Evolutionary conservation across 2,888 invertebrate genomes (phyloP), one percentile per base, ranked within the genome.

Genomic region (Emmelina monodactyla): DNA sequence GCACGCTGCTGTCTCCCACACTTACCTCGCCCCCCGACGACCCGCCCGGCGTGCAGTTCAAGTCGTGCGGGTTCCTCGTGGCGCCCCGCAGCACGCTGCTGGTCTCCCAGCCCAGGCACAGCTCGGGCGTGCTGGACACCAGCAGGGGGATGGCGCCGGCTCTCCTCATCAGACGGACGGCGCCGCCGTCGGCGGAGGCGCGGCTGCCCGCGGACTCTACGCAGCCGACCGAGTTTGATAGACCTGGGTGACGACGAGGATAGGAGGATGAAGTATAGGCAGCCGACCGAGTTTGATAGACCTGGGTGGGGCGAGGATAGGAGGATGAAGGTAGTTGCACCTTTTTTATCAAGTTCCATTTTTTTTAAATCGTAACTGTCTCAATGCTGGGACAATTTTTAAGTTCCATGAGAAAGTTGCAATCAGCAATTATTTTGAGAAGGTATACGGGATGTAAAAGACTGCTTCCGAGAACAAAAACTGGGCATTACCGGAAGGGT

Each of bases 41-140:
- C 2, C 96, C 96, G 0, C 94, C 96, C 0, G 88, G 78, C 0
- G 86, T 91, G 47, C 87, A 81, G 0, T 81, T 82, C 1, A 85
- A 78, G 54, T 92, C 86, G 60, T 94, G 92, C 0, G 97, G 94
- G 73, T 97, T 97, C 44, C 82, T 82, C 0, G 93, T 90, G 25
- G 85, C 73, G 0, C 96, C 95, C 22, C 87, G 85, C 1, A 93
- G 75, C 33, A 87, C 82, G 62, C 93, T 95, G 33, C 82, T 84
- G 6, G 90, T 89, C 69, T 96, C 95, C 85, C 90, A 92, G 61
- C 92, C 92, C 58, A 94, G 81, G 51, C 95, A 95, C 41, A 92
- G 83, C 58, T 96, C 95, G 0, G 94, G 93, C 1, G 91, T 89
- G 57, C 92, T 93, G 12, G 93, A 91, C 1, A 92, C 87, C 11